These are phyloP conservation scores for Melanaphis sacchari DNA, from an alignment of 1,140 invertebrate genomes.

Conservation along the genomic window DNA sequence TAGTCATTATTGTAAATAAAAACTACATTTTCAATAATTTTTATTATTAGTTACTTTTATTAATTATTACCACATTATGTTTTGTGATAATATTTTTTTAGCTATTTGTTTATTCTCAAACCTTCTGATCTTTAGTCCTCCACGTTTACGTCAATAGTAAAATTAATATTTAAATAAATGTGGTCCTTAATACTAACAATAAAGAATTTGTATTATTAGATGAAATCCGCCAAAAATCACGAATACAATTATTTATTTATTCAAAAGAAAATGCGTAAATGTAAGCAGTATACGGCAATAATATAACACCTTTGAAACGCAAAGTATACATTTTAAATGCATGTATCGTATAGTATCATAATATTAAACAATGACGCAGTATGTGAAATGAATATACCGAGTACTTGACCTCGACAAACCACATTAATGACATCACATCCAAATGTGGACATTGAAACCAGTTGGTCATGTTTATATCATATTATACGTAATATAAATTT, in stretches of 20 bases:
- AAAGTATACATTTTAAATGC: not conserved
- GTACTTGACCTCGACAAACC: not conserved
- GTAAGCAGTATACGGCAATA: not conserved
- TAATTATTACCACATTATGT: no score
- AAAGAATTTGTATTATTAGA: not conserved
- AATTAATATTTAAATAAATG: not conserved
- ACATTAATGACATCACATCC: not conserved
- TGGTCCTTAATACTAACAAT: not conserved
- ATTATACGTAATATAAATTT: not conserved
- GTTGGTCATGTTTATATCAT: not conserved
- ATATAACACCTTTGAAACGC: not conserved
- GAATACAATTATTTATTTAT: not conserved
- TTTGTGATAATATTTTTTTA: no score
- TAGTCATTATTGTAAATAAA: not conserved
- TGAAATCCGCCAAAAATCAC: not conserved
- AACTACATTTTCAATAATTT: not conserved
- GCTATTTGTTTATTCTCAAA: not conserved
- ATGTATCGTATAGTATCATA: not conserved
- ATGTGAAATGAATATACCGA: not conserved
- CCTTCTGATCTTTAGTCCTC: not conserved
- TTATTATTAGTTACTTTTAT: not conserved
- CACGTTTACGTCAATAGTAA: not conserved
- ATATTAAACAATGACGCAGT: not conserved
- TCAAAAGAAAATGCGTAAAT: not conserved
- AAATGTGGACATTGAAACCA: slow-evolving; percentile 6